Evolutionary conservation across 2,797 vertebrate species (phyloP), one percentile per base, ranked within the genome.

Genomic region (Lutjanus campechanus): DNA sequence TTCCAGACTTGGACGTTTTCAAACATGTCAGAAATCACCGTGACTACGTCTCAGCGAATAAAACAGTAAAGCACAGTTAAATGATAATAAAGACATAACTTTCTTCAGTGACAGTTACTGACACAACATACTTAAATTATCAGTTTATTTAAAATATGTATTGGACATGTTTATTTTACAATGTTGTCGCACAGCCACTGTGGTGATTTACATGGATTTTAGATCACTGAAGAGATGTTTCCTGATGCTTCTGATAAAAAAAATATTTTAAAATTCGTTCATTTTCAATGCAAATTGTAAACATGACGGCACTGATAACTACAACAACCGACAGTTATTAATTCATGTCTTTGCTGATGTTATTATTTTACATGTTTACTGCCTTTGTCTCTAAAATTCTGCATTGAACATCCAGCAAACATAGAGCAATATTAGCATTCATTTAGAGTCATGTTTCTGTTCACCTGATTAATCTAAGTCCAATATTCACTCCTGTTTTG

Each of bases 51-150:
- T 9, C 29, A 53, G 54, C 2, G 11, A n/a, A 56, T 13, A 5
- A 76, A 76, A 70, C 13, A 71, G 11, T 64, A 76, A 70, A n/a
- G 61, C 11, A 56, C 13, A 20, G n/a, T 58, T n/a, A 66, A 79
- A 70, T 61, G 58, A 60, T 65, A 64, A 69, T 20, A 36, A 36
- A 55, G 19, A 49, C 36, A 47, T 6, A 19, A 1, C n/a, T 61
- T 8, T 62, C 13, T 63, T 65, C 20, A 22, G 65, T n/a, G 49
- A 61, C 17, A 25, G 8, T 13, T 40, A 17, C 47, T 19, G 25
- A 51, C 1, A 55, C 40, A 22, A 46, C 15, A 59, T 3, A 41
- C n/a, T 67, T 73, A 22, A 8, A 19, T 50, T 36, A 62, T 46
- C 25, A 61, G 16, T 60, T 76, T 58, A 19, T 54, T 19, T 77